A percentile compares a stretch with the other conserved stretches of the same genome.
phyloP scores from a whole-genome alignment of 2,797 vertebrate species.

The Micromesistius poutassou region DNA sequence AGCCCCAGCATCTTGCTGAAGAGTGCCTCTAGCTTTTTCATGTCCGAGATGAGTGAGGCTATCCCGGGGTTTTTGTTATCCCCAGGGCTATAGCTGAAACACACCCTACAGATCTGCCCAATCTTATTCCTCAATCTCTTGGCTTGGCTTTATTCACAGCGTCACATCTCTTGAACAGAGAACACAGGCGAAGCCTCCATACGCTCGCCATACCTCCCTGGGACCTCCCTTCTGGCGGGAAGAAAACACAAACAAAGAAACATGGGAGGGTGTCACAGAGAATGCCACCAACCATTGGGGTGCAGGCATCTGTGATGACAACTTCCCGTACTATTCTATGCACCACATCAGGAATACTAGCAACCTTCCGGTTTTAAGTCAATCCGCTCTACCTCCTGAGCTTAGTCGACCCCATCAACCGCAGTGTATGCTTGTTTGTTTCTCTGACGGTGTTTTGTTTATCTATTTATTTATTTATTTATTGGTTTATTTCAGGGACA shows the following conservation, averaged over 20 bases:
- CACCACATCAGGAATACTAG: neutral
- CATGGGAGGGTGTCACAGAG: neutral
- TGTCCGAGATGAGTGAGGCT: conserved; percentile 28
- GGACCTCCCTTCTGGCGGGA: neutral
- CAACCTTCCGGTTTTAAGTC: no score
- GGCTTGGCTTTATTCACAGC: conserved; percentile 48
- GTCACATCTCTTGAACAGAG: conserved; percentile 40
- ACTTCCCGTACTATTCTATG: neutral
- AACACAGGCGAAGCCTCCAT: neutral
- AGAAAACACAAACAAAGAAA: neutral
- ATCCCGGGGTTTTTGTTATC: conserved; percentile 38
- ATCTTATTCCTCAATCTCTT: conserved; percentile 31
- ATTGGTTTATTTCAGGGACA: no score
- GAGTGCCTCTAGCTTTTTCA: conserved; percentile 12
- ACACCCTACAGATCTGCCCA: conserved; percentile 16
- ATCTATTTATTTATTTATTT: no score
- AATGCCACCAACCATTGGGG: no score
- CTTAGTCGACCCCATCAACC: no score
- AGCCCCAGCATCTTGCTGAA: conserved; percentile 6
- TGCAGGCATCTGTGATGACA: no score
- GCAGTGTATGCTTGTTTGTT: no score
- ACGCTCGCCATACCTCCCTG: neutral
- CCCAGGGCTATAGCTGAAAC: conserved; percentile 1
- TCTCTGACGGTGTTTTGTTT: no score
- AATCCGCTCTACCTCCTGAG: no score